phyloP scores from a whole-genome alignment of 1,140 invertebrate species.

The Ceratitis capitata region DNA sequence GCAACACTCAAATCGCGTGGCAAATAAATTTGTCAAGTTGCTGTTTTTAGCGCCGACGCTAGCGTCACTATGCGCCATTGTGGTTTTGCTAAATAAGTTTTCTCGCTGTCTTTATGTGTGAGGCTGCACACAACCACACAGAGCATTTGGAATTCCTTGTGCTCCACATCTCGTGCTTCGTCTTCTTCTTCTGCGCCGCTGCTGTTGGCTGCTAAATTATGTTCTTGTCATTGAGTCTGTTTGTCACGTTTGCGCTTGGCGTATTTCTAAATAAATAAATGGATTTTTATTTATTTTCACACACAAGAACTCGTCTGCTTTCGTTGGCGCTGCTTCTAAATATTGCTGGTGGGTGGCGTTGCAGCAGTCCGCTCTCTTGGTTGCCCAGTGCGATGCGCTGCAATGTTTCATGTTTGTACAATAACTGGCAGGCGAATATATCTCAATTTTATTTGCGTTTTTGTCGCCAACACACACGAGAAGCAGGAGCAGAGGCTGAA shows the following conservation, averaged over 20 bases:
- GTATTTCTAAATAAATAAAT: slow-evolving; percentile 35
- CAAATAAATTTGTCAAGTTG: slow-evolving; percentile 37
- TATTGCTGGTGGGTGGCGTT: background rate
- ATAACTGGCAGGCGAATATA: slow-evolving; percentile 16
- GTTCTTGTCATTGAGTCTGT: background rate
- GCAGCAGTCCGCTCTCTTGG: background rate
- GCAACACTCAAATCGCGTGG: slow-evolving; percentile 18
- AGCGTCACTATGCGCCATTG: background rate
- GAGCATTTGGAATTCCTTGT: background rate
- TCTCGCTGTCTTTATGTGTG: background rate
- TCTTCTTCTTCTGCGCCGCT: background rate
- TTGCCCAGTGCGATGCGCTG: background rate
- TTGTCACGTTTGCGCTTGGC: slow-evolving; percentile 30
- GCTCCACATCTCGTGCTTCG: background rate
- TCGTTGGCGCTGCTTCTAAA: background rate
- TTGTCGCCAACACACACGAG: too few relatives aligned
- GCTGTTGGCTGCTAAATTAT: background rate
- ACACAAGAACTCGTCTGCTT: background rate
- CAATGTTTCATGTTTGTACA: slow-evolving; percentile 15
- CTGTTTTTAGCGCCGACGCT: background rate
- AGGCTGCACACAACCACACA: background rate
- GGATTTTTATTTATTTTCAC: slow-evolving; percentile 6
- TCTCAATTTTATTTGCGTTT: slow-evolving; percentile 33
- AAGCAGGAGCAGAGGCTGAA: too few relatives aligned
- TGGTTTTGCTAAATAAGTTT: slow-evolving; percentile 22